Percentiles rank a stretch among this genome's conserved stretches.
Conservation (phyloP, 2,113 vertebrate species). For the Perca fluviatilis region DNA sequence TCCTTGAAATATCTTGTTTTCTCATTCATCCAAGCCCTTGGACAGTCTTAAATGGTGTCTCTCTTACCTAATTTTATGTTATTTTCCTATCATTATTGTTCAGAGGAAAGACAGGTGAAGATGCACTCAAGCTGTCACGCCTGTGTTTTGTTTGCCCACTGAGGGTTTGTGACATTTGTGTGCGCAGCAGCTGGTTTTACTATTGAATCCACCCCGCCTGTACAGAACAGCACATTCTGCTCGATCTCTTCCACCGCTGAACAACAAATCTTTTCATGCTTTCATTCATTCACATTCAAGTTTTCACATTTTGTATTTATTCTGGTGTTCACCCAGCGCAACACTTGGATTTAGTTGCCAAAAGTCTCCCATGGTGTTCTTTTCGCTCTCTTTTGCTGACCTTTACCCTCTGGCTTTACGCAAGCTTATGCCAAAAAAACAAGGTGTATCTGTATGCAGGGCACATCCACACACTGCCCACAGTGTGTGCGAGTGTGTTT, state of each 20-base stretch:
- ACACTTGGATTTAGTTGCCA: slow-evolving; percentile 11
- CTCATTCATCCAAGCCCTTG: background rate
- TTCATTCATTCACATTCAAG: background rate
- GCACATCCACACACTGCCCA: slow-evolving; percentile 61
- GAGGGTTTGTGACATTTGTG: background rate
- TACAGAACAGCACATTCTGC: background rate
- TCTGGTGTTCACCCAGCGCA: background rate
- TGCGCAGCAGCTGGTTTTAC: background rate
- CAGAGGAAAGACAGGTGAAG: background rate
- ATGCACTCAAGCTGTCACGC: background rate
- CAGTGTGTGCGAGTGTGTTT: slow-evolving; percentile 48
- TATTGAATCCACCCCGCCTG: slow-evolving; percentile 8
- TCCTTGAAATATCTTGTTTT: slow-evolving; percentile 23
- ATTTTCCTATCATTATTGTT: no score
- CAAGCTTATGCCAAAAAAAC: slow-evolving; percentile 54
- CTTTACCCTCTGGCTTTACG: slow-evolving; percentile 54
- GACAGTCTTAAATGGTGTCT: background rate
- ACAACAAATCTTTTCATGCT: slow-evolving; percentile 1
- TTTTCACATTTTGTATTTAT: background rate
- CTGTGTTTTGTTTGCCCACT: slow-evolving; percentile 15
- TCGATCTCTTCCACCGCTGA: background rate
- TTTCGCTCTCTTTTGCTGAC: slow-evolving; percentile 34
- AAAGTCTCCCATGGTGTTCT: slow-evolving; percentile 14
- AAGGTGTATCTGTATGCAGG: slow-evolving; percentile 66
- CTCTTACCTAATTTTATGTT: background rate